phyloP scores from a whole-genome alignment of 2,797 vertebrate genomes.

The Sebastiscus tertius region DNA sequence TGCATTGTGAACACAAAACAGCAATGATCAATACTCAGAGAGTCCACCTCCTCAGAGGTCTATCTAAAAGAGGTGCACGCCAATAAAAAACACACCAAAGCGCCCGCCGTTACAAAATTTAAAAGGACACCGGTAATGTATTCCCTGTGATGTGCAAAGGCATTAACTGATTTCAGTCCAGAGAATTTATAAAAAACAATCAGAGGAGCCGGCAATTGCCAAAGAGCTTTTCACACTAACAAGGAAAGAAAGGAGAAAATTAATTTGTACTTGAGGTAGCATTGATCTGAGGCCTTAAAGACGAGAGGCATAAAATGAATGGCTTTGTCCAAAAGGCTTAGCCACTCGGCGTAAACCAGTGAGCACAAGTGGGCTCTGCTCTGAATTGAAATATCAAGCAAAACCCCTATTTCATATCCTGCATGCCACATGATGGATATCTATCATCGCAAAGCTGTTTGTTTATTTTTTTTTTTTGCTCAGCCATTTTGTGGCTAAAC shows the following conservation, averaged over 20 bases:
- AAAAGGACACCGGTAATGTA: conserved; percentile 51
- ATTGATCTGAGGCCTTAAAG: conserved; percentile 76
- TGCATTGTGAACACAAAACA: conserved; percentile 62
- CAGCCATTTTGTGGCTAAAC: conserved; percentile 52
- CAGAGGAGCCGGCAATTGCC: conserved; percentile 64
- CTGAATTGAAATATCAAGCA: conserved; percentile 50
- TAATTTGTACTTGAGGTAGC: conserved; percentile 75
- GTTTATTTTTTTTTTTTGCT: background rate
- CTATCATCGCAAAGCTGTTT: conserved; percentile 5
- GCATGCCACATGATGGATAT: conserved; percentile 19
- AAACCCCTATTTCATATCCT: conserved; percentile 31
- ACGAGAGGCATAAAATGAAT: conserved; percentile 69
- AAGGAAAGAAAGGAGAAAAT: conserved; percentile 73
- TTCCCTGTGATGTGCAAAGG: conserved; percentile 56
- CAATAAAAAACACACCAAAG: conserved; percentile 57
- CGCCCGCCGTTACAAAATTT: conserved; percentile 38
- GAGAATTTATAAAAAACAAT: conserved; percentile 57
- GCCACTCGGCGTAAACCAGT: conserved; percentile 40
- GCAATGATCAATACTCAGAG: conserved; percentile 51
- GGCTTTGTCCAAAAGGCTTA: conserved; percentile 63
- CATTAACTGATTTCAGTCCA: conserved; percentile 64
- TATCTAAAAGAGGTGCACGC: conserved; percentile 25
- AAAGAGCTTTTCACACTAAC: conserved; percentile 70
- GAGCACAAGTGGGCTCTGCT: conserved; percentile 36
- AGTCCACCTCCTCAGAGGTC: conserved; percentile 45